Base-by-base conservation (phyloP, 37 sponge, comb jelly and placozoan genomes). In the Spongilla lacustris region DNA sequence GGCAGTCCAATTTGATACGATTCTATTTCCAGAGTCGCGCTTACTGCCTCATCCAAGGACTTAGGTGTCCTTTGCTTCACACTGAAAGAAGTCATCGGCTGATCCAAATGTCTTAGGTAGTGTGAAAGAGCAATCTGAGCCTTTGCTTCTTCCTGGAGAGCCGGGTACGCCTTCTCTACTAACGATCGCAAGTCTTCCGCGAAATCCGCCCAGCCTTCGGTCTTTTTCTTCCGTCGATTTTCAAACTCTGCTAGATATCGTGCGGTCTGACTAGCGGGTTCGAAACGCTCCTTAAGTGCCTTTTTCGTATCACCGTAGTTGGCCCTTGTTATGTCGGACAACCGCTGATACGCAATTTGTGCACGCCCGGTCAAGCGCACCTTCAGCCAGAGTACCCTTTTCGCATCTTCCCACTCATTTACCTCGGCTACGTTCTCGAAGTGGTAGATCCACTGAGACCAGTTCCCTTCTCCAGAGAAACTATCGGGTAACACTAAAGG, bases 241-340 rank as follows among this genome's bases (percentile, higher is more conserved):
- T 69, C 66, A 50, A 89, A 83, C 73, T 89, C 84, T 31, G 84
- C 89, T 38, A 72, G 84, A 67, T 89, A 89, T 14, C 66, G 50
- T 23, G 27, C 73, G 22, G 72, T 75, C 24, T 36, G 33, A 46
- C 84, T 89, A 17, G 50, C 36, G 9, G 84, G 89, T 33, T 84
- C 84, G 31, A 89, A 89, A 31, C 85, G 38, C 21, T 83, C 72
- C 72, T 76, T 48, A n/a, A 88, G 78, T 12, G 89, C 83, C 38
- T 28, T 72, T 33, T 5, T 77, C 5, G 77, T 28, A 29, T 21
- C 26, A 26, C 74, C 66, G 23, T 69, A 82, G 32, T 58, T 76
- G n/a, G 46, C 83, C 8, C 27, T 33, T 30, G 36, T 29, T 37
- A 28, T 31, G 22, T 70, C 66, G 13, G 83, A 50, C 3, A 88